Base-by-base conservation (phyloP, 2,888 invertebrate genomes). In the Gibbula magus region DNA sequence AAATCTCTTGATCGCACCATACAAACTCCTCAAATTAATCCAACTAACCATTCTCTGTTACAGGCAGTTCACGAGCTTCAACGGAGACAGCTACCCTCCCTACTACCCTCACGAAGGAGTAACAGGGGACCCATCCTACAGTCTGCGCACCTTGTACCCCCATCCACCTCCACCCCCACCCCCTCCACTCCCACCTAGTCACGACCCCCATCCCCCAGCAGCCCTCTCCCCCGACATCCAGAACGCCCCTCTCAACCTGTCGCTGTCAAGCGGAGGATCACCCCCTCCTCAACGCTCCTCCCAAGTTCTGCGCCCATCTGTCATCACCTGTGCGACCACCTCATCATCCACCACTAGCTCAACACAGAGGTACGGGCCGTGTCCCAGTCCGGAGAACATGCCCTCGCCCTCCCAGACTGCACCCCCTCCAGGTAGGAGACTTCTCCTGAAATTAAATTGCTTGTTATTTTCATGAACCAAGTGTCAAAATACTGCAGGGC, bases 161-260 rank as follows among this genome's bases (percentile, higher is more conserved):
- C 45, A 45, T 10, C 81, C 18, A 61, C 78, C 74, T 45, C 81
- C 66, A 67, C 79, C 82, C 54, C 78, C 81, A 52, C 54, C 70
- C 67, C 39, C 78, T 82, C 67, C 83, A 75, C 35, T 77, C 82
- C 80, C 83, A 66, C 82, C 77, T 79, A 79, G 18, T 82, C 82
- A 67, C 80, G 80, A 53, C 84, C 66, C 70, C 78, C 51, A 56
- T 79, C 35, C 80, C 76, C 39, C 51, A 81, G 32, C 56, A 80
- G 70, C 82, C 83, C 80, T 80, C 81, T 74, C 51, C 56, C 81
- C 51, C 54, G 87, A 86, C 22, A 54, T 81, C 52, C 88, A 87
- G 79, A 88, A 88, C 66, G 86, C 86, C 20, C 90, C 90, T 8
- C 86, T 90, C 70, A 90, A 90, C 76, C 81, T 90, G 74, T 88